A percentile compares a stretch with the other conserved stretches of the same genome.
These are phyloP conservation scores for Meloe dianella DNA, from an alignment of 2,888 invertebrate genomes.

Conservation along the genomic window DNA sequence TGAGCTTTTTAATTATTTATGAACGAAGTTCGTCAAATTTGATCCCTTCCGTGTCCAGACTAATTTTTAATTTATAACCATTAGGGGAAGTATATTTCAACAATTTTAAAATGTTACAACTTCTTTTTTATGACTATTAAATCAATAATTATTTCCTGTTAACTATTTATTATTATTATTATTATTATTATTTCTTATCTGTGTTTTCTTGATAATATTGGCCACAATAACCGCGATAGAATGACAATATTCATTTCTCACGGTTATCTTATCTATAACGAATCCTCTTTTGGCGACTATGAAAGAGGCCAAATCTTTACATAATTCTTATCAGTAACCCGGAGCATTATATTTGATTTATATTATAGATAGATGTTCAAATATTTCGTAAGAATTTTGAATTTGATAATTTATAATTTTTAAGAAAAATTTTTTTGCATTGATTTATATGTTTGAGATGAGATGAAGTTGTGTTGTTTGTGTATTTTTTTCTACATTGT, in stretches of 20 bases:
- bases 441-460: no score
- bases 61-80: background rate
- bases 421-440: no score
- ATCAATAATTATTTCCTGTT: no score
- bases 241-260: constrained; percentile 2
- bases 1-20: constrained; percentile 13
- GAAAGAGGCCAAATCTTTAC: background rate
- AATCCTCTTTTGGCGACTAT: background rate
- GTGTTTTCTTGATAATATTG: background rate
- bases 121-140: no score
- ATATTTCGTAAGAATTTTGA: background rate
- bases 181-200: background rate
- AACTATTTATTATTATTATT: background rate
- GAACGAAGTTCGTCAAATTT: background rate
- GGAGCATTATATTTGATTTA: background rate
- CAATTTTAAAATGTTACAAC: background rate
- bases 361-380: background rate
- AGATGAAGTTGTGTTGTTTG: no score
- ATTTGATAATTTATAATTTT: no score
- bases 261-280: constrained; percentile 1
- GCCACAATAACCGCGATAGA: constrained; percentile 2
- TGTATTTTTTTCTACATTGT: background rate
- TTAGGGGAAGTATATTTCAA: background rate
- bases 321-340: background rate
- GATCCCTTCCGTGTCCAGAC: constrained; percentile 13